Percentiles rank a stretch among this genome's conserved stretches.
Evolutionary conservation across 2,113 vertebrate genomes (phyloP).

Genomic region (Clarias magur): DNA sequence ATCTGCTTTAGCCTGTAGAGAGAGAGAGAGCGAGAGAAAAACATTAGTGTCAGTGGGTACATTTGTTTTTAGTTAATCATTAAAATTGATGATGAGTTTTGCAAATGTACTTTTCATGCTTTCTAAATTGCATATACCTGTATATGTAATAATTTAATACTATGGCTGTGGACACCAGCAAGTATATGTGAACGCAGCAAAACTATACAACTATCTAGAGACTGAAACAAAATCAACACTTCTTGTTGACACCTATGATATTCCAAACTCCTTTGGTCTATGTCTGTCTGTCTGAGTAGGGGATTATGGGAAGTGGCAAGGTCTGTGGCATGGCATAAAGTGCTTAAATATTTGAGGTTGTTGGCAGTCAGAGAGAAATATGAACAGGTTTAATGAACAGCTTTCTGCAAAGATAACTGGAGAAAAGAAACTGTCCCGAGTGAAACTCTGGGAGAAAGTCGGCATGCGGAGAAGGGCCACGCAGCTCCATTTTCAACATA

Average conservation of each 20-base stretch:
- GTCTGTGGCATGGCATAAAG: neutral
- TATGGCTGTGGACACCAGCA: no score
- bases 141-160: no score
- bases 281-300: neutral
- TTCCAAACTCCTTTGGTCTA: neutral
- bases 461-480: neutral
- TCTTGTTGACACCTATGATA: neutral
- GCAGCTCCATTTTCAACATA: constrained; percentile 30
- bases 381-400: constrained; percentile 11
- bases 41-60: no score
- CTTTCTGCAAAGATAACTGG: neutral
- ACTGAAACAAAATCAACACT: neutral
- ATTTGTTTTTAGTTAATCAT: no score
- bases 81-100: no score
- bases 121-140: neutral
- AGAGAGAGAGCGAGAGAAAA: constrained; percentile 1
- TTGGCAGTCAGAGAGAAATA: constrained; percentile 33
- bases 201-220: neutral
- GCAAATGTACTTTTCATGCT: no score
- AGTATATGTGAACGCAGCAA: neutral
- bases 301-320: neutral
- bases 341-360: neutral
- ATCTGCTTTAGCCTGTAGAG: constrained; percentile 75
- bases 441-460: constrained; percentile 7
- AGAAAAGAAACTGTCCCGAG: neutral